Evolutionary conservation across 2,888 invertebrate species (phyloP).

Genomic region (Aphidius colemani): DNA sequence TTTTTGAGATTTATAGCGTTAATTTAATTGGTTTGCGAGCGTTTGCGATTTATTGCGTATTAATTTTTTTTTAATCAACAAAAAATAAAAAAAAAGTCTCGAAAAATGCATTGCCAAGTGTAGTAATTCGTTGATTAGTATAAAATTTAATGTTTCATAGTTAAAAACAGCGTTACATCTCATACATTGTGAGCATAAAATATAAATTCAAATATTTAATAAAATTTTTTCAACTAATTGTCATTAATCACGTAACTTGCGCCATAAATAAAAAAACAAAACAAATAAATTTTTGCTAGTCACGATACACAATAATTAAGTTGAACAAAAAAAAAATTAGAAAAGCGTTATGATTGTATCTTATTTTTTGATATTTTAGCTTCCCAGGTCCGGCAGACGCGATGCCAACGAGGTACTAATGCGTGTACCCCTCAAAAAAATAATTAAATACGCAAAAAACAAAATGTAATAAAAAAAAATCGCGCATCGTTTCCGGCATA

Average conservation of each 20-base stretch:
- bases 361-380: slow-evolving; percentile 60
- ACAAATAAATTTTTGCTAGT: background rate
- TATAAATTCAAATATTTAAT: slow-evolving; percentile 25
- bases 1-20: slow-evolving; percentile 24
- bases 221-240: slow-evolving; percentile 25
- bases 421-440: slow-evolving; percentile 36
- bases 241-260: slow-evolving; percentile 30
- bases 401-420: slow-evolving; percentile 61
- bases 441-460: slow-evolving; percentile 3
- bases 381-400: slow-evolving; percentile 61
- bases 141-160: too few relatives aligned
- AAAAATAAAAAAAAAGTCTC: too few relatives aligned
- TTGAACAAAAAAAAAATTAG: slow-evolving; percentile 24
- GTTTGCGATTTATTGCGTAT: slow-evolving; percentile 9
- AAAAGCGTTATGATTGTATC: slow-evolving; percentile 49
- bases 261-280: slow-evolving; percentile 30
- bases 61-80: background rate
- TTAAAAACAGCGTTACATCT: slow-evolving; percentile 53
- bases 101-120: too few relatives aligned
- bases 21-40: slow-evolving; percentile 6
- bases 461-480: slow-evolving; percentile 7
- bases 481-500: slow-evolving; percentile 18
- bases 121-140: too few relatives aligned
- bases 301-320: slow-evolving; percentile 31
- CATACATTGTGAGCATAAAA: slow-evolving; percentile 44